Conservation (phyloP, 2,113 vertebrate species). For the Leucoraja erinaceus region DNA sequence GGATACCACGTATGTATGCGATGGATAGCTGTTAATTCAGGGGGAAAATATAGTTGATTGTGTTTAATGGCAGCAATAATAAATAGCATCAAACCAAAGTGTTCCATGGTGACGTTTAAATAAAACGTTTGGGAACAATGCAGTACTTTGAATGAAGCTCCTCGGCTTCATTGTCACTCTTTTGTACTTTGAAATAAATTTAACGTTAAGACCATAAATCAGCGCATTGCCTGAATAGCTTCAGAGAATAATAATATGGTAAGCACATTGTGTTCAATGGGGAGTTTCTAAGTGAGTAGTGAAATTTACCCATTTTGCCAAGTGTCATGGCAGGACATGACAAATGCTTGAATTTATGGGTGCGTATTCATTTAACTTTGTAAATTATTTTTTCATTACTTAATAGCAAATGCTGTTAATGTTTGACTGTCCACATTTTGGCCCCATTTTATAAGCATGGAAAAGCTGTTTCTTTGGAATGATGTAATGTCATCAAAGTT, state of each 20-base stretch:
- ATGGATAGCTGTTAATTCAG: not conserved
- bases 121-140: not conserved
- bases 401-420: not conserved
- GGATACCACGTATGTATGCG: constrained; percentile 59
- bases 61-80: not conserved
- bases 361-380: not conserved
- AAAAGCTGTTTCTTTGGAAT: not conserved
- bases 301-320: not conserved
- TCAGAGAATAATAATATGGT: not conserved
- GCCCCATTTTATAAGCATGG: not conserved
- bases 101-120: not conserved
- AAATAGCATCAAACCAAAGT: not conserved
- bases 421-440: not conserved
- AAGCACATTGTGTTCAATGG: no score
- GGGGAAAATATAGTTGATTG: not conserved
- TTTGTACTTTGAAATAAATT: not conserved
- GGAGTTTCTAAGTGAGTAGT: not conserved
- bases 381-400: not conserved
- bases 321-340: not conserved
- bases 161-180: not conserved
- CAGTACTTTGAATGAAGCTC: no score
- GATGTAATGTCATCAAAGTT: not conserved
- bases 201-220: not conserved
- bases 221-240: not conserved
- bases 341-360: not conserved